Evolutionary conservation across 2,797 vertebrate species (phyloP).

Genomic region (Eulemur albifrons): DNA sequence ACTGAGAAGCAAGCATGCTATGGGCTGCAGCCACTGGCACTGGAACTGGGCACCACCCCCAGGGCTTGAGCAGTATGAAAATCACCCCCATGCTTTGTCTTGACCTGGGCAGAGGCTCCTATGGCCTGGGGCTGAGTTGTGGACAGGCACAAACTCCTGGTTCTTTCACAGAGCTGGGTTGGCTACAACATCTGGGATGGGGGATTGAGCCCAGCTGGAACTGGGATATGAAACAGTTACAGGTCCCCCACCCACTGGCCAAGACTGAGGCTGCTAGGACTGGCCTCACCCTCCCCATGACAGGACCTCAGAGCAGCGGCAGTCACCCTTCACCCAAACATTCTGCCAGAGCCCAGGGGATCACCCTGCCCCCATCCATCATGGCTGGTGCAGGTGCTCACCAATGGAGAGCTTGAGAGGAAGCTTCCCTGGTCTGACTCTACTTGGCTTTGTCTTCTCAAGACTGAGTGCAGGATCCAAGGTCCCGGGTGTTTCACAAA

Average conservation of each 20-base stretch:
- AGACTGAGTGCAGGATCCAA: neutral
- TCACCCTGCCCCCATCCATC: neutral
- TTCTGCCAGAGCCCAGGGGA: neutral
- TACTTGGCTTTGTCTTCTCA: neutral
- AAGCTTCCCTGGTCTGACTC: neutral
- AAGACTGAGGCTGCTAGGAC: neutral
- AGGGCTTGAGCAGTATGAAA: neutral
- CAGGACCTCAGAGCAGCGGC: neutral
- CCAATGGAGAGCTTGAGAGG: neutral
- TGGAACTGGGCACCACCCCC: neutral
- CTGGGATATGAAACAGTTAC: neutral
- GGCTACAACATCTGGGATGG: neutral
- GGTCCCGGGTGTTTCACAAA: neutral
- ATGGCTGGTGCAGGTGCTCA: neutral
- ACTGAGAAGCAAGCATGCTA: neutral
- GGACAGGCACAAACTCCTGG: neutral
- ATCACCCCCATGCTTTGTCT: neutral
- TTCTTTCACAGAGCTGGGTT: neutral
- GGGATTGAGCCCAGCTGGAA: neutral
- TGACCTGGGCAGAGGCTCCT: neutral
- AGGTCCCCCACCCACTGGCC: too few species aligned
- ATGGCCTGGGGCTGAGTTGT: neutral
- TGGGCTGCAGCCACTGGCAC: neutral
- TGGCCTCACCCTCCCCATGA: neutral
- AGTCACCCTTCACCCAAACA: neutral